Conservation (phyloP, 2,888 invertebrate genomes). For the Eledona agricola region DNA sequence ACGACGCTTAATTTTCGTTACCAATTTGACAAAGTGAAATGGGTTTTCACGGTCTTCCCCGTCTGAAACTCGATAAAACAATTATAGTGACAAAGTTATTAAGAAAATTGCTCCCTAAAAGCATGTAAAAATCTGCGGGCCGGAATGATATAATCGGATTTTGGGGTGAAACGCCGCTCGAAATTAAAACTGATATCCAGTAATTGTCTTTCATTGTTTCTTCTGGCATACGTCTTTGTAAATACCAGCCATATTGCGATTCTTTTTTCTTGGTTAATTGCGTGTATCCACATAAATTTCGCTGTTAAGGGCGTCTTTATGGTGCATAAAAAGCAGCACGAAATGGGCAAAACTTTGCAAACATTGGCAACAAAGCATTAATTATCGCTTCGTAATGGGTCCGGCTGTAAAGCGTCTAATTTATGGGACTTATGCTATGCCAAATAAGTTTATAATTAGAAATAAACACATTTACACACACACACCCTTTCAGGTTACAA, state of each 20-base stretch:
- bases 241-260: conserved; percentile 13
- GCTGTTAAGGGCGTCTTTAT: conserved; percentile 22
- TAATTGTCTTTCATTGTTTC: conserved; percentile 12
- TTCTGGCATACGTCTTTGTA: not conserved
- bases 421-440: conserved; percentile 4
- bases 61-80: conserved; percentile 8
- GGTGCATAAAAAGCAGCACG: conserved; percentile 15
- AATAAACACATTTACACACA: too few relatives aligned
- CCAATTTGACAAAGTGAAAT: conserved; percentile 6
- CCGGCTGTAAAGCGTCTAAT: conserved; percentile 18
- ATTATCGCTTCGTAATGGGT: conserved; percentile 17
- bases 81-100: conserved; percentile 10
- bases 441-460: conserved; percentile 18
- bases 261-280: conserved; percentile 26
- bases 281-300: conserved; percentile 17
- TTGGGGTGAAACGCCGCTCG: not conserved
- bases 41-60: not conserved
- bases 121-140: conserved; percentile 1
- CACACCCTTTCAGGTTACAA: conserved; percentile 10
- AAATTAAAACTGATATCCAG: not conserved
- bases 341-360: conserved; percentile 13
- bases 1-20: conserved; percentile 7
- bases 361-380: conserved; percentile 9
- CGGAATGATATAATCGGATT: conserved; percentile 3
- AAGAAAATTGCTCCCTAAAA: conserved; percentile 17